These are phyloP conservation scores for Rhagonycha fulva DNA, from an alignment of 2,888 invertebrate species.

Conservation along the genomic window DNA sequence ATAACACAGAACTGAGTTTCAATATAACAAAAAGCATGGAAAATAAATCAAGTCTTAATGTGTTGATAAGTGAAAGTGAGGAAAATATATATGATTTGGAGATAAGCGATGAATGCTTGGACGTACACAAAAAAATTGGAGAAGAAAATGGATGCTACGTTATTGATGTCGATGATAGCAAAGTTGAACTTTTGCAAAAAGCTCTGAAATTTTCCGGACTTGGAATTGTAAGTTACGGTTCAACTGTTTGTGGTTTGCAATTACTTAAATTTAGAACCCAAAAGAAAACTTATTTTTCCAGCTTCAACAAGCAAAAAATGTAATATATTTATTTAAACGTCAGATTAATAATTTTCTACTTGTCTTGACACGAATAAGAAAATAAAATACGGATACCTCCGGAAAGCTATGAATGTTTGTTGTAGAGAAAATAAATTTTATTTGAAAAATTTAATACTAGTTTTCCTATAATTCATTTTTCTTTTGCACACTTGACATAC, in stretches of 20 bases:
- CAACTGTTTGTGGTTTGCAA: not conserved
- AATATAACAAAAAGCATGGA: slow-evolving; percentile 25
- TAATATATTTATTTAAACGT: not conserved
- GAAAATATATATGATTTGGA: slow-evolving; percentile 33
- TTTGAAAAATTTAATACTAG: not conserved
- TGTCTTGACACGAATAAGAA: not conserved
- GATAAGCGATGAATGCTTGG: slow-evolving; percentile 29
- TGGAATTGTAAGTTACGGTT: not conserved
- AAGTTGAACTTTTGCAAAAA: slow-evolving; percentile 1
- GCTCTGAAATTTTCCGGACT: not conserved
- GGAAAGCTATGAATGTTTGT: not conserved
- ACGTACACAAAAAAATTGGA: slow-evolving; percentile 25
- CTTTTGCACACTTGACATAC: not conserved
- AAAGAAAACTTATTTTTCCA: not conserved
- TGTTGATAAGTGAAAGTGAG: slow-evolving; percentile 14
- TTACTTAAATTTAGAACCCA: not conserved
- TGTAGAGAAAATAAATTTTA: not conserved
- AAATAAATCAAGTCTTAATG: slow-evolving; percentile 36
- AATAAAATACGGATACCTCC: not conserved
- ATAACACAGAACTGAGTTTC: not conserved
- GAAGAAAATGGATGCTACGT: not conserved
- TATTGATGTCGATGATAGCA: not conserved
- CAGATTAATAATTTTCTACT: slow-evolving; percentile 3
- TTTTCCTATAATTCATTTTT: not conserved
- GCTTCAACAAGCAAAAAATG: not conserved